Evolutionary conservation across 2,797 vertebrate genomes (phyloP).

Genomic region (Brachyrhaphis roseni): DNA sequence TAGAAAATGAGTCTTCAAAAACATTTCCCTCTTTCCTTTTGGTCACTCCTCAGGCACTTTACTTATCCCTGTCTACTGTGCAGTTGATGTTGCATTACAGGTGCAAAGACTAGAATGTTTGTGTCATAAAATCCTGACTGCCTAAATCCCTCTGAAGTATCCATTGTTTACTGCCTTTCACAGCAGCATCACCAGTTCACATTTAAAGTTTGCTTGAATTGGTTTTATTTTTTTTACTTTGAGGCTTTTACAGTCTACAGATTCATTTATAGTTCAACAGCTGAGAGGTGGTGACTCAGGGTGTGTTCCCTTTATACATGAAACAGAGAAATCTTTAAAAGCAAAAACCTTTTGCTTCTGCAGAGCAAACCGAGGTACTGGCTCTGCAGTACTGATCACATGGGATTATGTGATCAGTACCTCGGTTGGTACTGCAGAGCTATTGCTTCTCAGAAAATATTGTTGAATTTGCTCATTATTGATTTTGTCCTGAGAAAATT

Average conservation of each 20-base stretch:
- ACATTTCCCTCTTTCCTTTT: no score
- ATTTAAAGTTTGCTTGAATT: neutral
- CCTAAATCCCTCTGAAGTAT: neutral
- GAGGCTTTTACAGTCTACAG: neutral
- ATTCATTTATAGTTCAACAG: neutral
- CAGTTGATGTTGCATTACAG: neutral
- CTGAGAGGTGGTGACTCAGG: neutral
- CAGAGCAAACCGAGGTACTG: no score
- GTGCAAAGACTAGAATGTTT: neutral
- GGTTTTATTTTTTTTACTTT: neutral
- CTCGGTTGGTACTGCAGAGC: no score
- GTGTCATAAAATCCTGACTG: neutral
- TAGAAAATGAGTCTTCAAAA: no score
- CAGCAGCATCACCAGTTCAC: neutral
- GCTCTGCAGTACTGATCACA: no score
- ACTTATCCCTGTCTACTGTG: neutral
- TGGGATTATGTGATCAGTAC: no score
- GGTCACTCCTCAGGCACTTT: no score
- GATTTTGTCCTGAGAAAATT: neutral
- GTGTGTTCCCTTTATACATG: neutral
- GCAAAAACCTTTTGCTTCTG: no score
- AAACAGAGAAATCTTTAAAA: neutral
- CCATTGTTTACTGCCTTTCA: neutral
- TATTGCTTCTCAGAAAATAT: neutral
- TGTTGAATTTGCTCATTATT: neutral